Base-by-base conservation (phyloP, 2,888 invertebrate genomes). In the Hofmannophila pseudospretella region DNA sequence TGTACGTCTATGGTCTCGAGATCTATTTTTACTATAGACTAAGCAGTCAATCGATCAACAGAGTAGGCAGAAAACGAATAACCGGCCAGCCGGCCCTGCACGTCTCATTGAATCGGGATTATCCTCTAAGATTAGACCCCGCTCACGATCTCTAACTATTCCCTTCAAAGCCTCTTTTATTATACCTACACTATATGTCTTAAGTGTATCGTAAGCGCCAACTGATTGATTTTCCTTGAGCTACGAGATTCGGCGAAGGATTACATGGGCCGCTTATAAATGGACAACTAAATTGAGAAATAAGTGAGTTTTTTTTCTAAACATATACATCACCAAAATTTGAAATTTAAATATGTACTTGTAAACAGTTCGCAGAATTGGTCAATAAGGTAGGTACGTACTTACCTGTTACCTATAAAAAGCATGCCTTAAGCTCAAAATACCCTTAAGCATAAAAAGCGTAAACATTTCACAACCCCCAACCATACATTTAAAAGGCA, bases 41-140 rank as follows among this genome's bases (percentile, higher is more conserved):
- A 32, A 37, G 36, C 36, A 32, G 42, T 42, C 44, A 45, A 46
- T 48, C 49, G 46, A 46, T 51, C 51, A 52, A 49, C 47, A 41
- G 34, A 39, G 47, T 44, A 47, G 41, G 47, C 49, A 39, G 41
- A 43, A 42, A 38, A 36, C 41, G 44, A 49, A 45, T 49, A 49
- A 49, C 49, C 45, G 39, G 43, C 49, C 54, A 45, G 42, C 35
- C 31, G 45, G 39, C 44, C 36, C 39, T 40, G 46, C 61, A 52
- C 64, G 61, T 58, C 64, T 66, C 73, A 76, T 76, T 73, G 75
- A 68, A 67, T 70, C 55, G 55, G 73, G 74, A 66, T 74, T 75
- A 76, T 72, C 72, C 68, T 46, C 39, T 41, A 58, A 68, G 70
- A 77, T 77, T 73, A 74, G 68, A 66, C 59, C 61, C 57, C 51